Conservation (phyloP, 1,140 invertebrate genomes). For the Ctenoplectra terminalis region DNA sequence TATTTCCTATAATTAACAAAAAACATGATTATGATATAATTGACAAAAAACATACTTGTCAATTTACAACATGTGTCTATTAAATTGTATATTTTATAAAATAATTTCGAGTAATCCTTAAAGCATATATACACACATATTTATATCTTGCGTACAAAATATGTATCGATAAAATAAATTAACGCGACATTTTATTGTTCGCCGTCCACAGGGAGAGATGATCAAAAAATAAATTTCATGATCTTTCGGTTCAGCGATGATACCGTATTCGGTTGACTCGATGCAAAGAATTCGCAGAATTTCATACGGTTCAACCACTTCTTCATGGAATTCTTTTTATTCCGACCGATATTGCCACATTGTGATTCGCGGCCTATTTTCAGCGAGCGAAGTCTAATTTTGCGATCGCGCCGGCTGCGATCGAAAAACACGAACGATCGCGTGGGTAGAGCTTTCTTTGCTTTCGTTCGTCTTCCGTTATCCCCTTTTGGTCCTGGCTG, state of each 20-base stretch:
- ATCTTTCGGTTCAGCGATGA: background rate
- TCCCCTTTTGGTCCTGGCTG: constrained; percentile 35
- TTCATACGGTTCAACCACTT: background rate
- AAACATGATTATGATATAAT: too few species aligned
- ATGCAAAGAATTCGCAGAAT: constrained; percentile 7
- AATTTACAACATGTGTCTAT: too few species aligned
- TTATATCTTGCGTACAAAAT: too few species aligned
- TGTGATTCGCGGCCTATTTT: constrained; percentile 61
- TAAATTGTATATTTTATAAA: too few species aligned
- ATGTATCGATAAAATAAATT: too few species aligned
- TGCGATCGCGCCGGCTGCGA: constrained; percentile 31
- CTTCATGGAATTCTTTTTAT: constrained; percentile 33
- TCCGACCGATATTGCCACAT: constrained; percentile 35
- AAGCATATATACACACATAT: too few species aligned
- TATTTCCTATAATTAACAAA: too few species aligned
- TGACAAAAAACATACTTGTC: too few species aligned
- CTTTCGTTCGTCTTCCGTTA: constrained; percentile 24
- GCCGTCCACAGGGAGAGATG: too few species aligned
- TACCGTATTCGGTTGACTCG: constrained; percentile 20
- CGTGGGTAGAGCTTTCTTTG: constrained; percentile 48
- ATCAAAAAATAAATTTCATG: background rate
- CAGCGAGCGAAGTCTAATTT: constrained; percentile 55
- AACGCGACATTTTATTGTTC: too few species aligned
- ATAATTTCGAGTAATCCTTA: too few species aligned
- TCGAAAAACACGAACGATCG: constrained; percentile 45